Percentiles rank a stretch among this genome's conserved stretches.
These are phyloP conservation scores for Panthera leo DNA, from an alignment of 2,113 vertebrate genomes.

Conservation along the genomic window DNA sequence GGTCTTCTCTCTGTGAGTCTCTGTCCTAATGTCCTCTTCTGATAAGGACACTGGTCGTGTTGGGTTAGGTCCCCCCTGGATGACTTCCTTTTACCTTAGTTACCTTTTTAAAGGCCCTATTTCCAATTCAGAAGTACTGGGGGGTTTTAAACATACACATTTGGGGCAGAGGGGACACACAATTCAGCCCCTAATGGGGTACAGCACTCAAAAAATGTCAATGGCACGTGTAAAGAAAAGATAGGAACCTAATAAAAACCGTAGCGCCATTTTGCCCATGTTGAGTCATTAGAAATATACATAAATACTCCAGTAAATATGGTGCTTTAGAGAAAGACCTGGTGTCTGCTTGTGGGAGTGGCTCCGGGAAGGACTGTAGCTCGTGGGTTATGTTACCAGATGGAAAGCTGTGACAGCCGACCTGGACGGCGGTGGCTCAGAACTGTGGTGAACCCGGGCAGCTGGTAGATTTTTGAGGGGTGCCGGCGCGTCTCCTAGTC, in stretches of 20 bases:
- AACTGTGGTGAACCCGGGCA: background rate
- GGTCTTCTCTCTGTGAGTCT: background rate
- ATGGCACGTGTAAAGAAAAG: background rate
- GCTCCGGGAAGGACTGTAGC: background rate
- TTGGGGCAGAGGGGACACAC: background rate
- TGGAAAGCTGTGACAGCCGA: background rate
- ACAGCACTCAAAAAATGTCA: background rate
- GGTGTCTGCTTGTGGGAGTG: background rate
- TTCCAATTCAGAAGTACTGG: background rate
- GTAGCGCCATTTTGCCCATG: background rate
- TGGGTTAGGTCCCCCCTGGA: background rate
- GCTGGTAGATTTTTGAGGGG: background rate
- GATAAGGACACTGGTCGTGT: too few species aligned
- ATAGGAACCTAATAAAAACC: background rate
- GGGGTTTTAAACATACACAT: background rate
- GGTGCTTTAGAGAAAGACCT: background rate
- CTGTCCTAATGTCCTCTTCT: background rate
- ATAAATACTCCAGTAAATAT: background rate
- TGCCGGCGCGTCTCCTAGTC: background rate
- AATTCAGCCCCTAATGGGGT: background rate
- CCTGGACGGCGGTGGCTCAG: background rate
- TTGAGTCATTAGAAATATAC: background rate
- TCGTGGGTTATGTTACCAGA: too few species aligned
- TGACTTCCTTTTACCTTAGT: background rate
- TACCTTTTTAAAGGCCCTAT: background rate